Evolutionary conservation across 2,113 vertebrate genomes (phyloP).

Genomic region (Ochotona princeps): DNA sequence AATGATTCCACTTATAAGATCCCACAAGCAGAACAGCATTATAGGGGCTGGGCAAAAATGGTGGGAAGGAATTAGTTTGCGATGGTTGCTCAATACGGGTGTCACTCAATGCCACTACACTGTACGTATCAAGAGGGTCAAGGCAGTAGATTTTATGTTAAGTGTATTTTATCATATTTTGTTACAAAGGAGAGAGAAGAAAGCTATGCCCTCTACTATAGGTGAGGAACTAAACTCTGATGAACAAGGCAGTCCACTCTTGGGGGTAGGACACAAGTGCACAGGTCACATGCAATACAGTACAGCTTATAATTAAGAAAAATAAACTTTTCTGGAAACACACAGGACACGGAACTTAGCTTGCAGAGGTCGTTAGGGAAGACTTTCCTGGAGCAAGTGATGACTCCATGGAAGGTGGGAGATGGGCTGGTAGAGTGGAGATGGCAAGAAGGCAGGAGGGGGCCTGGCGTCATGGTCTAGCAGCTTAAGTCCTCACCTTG

Average conservation of each 20-base stretch:
- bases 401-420: background rate
- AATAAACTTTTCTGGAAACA: background rate
- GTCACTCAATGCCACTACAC: background rate
- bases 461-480: no score
- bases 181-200: background rate
- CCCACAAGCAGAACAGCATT: background rate
- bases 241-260: background rate
- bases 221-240: background rate
- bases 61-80: background rate
- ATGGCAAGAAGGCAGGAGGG: background rate
- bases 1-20: no score
- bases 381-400: constrained; percentile 11
- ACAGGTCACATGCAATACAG: background rate
- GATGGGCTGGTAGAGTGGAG: background rate
- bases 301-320: background rate
- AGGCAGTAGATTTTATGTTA: background rate
- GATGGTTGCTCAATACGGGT: background rate
- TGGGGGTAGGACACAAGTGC: background rate
- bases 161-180: background rate
- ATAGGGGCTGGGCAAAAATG: background rate
- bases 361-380: background rate
- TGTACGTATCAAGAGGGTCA: background rate
- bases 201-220: background rate
- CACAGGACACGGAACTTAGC: background rate
- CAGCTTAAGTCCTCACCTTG: no score